Evolutionary conservation across 2,113 vertebrate genomes (phyloP).

Genomic region (Pipra filicauda): DNA sequence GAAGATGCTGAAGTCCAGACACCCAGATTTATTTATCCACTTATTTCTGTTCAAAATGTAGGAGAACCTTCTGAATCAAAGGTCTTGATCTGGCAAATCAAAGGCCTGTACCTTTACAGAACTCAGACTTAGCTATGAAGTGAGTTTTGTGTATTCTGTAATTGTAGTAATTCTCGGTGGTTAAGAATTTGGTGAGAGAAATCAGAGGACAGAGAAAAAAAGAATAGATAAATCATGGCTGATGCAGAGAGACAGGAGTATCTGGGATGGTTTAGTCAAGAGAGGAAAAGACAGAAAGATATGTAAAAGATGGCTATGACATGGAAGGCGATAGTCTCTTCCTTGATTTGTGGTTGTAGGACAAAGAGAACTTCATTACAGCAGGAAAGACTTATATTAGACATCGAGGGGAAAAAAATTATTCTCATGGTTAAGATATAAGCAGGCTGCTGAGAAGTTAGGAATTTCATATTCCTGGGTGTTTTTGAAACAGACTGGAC

Average conservation of each 20-base stretch:
- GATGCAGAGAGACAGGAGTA: neutral
- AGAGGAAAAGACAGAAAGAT: neutral
- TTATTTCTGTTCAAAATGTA: neutral
- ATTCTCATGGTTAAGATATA: neutral
- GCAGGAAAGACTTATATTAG: neutral
- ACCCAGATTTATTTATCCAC: neutral
- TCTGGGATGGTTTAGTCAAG: neutral
- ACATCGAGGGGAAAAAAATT: neutral
- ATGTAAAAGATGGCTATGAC: neutral
- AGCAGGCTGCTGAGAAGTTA: neutral
- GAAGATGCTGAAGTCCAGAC: neutral
- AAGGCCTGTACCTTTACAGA: neutral
- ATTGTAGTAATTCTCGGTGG: neutral
- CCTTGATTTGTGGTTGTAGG: neutral
- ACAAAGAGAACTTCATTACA: neutral
- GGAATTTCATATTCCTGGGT: neutral
- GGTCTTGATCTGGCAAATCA: neutral
- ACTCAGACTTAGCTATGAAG: neutral
- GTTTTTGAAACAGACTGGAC: neutral
- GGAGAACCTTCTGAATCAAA: neutral
- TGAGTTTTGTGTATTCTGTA: neutral
- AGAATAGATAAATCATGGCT: neutral
- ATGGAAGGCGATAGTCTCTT: neutral
- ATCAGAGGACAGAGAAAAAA: neutral
- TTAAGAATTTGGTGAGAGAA: neutral